Conservation (phyloP, 2,797 vertebrate species). For the Columba guinea region DNA sequence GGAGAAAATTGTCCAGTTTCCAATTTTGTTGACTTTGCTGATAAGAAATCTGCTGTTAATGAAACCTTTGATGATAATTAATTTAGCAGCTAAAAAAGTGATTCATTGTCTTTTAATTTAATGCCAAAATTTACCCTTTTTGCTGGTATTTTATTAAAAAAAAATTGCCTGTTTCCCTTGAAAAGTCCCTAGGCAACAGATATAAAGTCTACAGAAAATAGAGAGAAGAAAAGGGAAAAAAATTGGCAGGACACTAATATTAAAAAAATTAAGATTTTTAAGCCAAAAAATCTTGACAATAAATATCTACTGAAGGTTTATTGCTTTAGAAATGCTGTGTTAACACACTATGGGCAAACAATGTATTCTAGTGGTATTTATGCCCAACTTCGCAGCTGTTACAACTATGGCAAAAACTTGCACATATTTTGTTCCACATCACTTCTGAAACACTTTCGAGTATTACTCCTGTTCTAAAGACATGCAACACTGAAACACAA, state of each 20-base stretch:
- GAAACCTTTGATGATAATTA: slow-evolving; percentile 74
- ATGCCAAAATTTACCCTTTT: slow-evolving; percentile 60
- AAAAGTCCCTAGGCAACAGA: slow-evolving; percentile 23
- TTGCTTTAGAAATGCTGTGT: neutral
- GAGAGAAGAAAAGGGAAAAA: slow-evolving; percentile 21
- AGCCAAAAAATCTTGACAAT: slow-evolving; percentile 7
- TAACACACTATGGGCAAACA: neutral
- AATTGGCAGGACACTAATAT: slow-evolving; percentile 24
- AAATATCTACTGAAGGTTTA: slow-evolving; percentile 3
- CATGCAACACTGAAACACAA: fast-evolving
- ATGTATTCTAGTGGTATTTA: neutral
- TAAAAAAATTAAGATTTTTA: neutral
- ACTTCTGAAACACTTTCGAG: neutral
- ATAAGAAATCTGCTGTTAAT: slow-evolving; percentile 69
- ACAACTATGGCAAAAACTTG: neutral
- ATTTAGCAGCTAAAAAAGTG: slow-evolving; percentile 43
- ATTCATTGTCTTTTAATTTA: slow-evolving; percentile 61
- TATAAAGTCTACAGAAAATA: slow-evolving; percentile 36
- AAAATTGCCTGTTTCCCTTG: neutral
- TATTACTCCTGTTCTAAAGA: neutral
- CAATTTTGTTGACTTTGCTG: slow-evolving; percentile 63
- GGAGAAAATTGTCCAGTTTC: slow-evolving; percentile 66
- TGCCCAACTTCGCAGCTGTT: neutral
- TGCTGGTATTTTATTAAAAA: slow-evolving; percentile 29
- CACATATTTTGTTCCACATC: neutral